Base-by-base conservation (phyloP, 2,797 vertebrate species). In the Onychomys torridus region DNA sequence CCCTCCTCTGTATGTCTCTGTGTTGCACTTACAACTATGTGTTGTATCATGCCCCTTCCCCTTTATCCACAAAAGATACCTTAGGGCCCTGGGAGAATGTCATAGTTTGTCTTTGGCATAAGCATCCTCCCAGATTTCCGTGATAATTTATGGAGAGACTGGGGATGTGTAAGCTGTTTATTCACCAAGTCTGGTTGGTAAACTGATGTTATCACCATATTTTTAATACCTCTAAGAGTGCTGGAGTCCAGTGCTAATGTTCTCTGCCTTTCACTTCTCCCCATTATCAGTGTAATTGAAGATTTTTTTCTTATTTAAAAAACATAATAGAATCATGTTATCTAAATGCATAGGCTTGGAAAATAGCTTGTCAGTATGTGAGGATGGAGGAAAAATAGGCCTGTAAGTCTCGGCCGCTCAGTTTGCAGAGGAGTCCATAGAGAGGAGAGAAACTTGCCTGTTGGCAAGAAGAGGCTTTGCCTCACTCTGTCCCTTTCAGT, bases 291-390 rank as follows among this genome's bases (percentile, higher is more conserved):
- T 27, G 59, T 76, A 94, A 90, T 67, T 63, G 71, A 96, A 97
- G 65, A 86, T 63, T 81, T 69, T 86, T 93, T 95, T 92, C 17
- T 63, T 96, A 57, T 82, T 83, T 71, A 96, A 83, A 37, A 37
- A 65, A 52, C 63, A 78, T 87, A 95, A 95, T 73, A 88, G 52
- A 91, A 75, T 93, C 77, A 52, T 82, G 92, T 90, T 82, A 95
- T 93, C 55, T 89, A 96, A 95, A 95, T 94, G 61, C 81, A 95
- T 11, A 57, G 89, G 34, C 52, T 91, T 94, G 90, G 87, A 92
- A 96, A 96, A 96, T 90, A 96, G 81, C 82, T 96, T 96, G 76
- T 96, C 91, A 89, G 77, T 88, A n/a, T 21, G 49, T 76, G 67
- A 90, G 46, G 79, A 92, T 92, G 73, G 77, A 96, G 59, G 75